Percentiles rank a stretch among this genome's conserved stretches.
Evolutionary conservation across 2,113 vertebrate species (phyloP).

Genomic region (Notechis scutatus): DNA sequence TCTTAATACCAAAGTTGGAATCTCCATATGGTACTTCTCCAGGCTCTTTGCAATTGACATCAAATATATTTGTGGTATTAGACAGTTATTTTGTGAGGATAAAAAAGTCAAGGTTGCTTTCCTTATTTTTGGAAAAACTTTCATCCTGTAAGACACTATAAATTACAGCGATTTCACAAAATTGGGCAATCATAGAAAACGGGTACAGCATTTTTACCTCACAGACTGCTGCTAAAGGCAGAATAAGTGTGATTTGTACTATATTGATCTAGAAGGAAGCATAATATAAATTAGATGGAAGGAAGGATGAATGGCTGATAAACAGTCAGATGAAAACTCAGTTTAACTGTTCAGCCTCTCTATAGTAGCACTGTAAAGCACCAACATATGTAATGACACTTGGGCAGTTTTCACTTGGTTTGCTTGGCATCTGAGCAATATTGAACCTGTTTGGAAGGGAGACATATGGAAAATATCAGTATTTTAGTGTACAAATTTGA

Average conservation of each 20-base stretch:
- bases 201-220: not conserved
- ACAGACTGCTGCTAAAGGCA: not conserved
- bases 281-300: not conserved
- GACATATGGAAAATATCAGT: not conserved
- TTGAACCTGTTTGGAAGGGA: not conserved
- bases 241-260: not conserved
- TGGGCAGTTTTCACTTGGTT: not conserved
- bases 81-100: not conserved
- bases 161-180: not conserved
- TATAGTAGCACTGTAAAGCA: not conserved
- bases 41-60: not conserved
- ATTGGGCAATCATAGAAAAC: not conserved
- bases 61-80: not conserved
- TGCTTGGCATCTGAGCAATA: not conserved
- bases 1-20: not conserved
- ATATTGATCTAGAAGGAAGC: not conserved
- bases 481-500: not conserved
- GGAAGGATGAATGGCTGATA: not conserved
- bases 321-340: not conserved
- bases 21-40: not conserved
- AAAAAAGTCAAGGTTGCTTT: not conserved
- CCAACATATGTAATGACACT: not conserved
- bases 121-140: not conserved
- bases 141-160: not conserved
- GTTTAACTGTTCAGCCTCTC: not conserved